A percentile compares a stretch with the other conserved stretches of the same genome.
phyloP scores from a whole-genome alignment of 1,140 invertebrate genomes.

The Araneus ventricosus region DNA sequence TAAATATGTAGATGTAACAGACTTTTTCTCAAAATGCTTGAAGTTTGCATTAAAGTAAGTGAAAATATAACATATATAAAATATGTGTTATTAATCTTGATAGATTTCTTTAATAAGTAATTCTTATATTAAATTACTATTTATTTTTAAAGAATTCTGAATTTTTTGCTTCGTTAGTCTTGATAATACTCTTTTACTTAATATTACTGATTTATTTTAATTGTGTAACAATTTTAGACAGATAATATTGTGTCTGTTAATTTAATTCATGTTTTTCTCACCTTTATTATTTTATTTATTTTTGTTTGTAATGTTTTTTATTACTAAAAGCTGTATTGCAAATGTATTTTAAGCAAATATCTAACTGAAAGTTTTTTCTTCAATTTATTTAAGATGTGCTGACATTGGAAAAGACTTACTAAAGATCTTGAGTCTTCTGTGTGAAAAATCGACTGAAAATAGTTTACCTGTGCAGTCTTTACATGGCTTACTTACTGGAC shows the following conservation, averaged over 20 bases:
- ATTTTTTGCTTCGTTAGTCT: neutral
- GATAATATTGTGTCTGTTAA: neutral
- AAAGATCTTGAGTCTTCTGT: constrained; percentile 8
- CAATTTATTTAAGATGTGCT: constrained; percentile 36
- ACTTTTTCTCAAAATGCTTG: constrained; percentile 29
- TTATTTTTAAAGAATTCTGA: neutral
- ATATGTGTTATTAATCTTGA: too few relatives aligned
- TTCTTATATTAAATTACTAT: too few relatives aligned
- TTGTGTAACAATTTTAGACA: neutral
- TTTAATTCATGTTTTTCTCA: neutral
- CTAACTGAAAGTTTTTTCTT: neutral
- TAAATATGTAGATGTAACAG: neutral
- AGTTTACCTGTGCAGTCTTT: constrained; percentile 32
- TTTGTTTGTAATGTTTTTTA: neutral
- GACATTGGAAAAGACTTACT: constrained; percentile 43
- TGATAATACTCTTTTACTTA: neutral
- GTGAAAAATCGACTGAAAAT: constrained; percentile 30
- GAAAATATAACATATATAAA: neutral
- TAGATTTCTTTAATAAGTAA: too few relatives aligned
- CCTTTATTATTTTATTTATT: neutral
- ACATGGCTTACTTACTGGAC: constrained; percentile 56
- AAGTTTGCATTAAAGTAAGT: constrained; percentile 60
- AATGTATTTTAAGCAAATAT: too few relatives aligned
- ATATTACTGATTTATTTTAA: neutral
- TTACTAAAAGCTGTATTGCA: too few relatives aligned